Evolutionary conservation across 2,888 invertebrate species (phyloP).

Genomic region (Pollenia griseotomentosa): DNA sequence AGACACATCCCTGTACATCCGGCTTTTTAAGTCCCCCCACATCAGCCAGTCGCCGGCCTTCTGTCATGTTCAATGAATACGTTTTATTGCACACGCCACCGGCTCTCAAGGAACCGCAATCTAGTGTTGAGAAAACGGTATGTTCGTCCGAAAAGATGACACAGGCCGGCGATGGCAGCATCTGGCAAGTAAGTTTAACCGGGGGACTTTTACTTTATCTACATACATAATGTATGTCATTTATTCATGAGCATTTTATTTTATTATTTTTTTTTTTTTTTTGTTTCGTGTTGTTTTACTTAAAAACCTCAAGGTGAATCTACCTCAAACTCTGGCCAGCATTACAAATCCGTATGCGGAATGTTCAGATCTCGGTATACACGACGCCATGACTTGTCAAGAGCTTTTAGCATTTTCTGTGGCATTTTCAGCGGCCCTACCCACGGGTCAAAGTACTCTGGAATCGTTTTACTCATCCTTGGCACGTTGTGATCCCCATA

Average conservation of each 20-base stretch:
- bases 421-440: slow-evolving; percentile 94
- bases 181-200: slow-evolving; percentile 86
- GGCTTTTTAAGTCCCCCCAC: slow-evolving; percentile 90
- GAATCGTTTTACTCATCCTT: slow-evolving; percentile 93
- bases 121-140: slow-evolving; percentile 85
- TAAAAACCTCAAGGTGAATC: slow-evolving; percentile 80
- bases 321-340: slow-evolving; percentile 84
- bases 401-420: slow-evolving; percentile 96
- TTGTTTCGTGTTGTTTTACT: slow-evolving; percentile 1
- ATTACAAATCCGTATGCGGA: slow-evolving; percentile 84
- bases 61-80: slow-evolving; percentile 95
- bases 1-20: slow-evolving; percentile 88
- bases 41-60: slow-evolving; percentile 90
- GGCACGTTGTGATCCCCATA: slow-evolving; percentile 88
- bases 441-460: slow-evolving; percentile 93
- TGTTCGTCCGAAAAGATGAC: slow-evolving; percentile 96
- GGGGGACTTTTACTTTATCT: slow-evolving; percentile 50
- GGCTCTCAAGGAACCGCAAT: slow-evolving; percentile 80
- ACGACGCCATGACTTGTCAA: slow-evolving; percentile 88
- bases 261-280: slow-evolving; percentile 17
- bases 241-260: background rate
- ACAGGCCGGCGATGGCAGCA: slow-evolving; percentile 91
- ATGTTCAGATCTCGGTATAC: slow-evolving; percentile 85
- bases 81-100: slow-evolving; percentile 89
- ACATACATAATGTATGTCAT: background rate